Conservation (phyloP, 2,888 invertebrate species). For the Caenorhabditis virilis region DNA sequence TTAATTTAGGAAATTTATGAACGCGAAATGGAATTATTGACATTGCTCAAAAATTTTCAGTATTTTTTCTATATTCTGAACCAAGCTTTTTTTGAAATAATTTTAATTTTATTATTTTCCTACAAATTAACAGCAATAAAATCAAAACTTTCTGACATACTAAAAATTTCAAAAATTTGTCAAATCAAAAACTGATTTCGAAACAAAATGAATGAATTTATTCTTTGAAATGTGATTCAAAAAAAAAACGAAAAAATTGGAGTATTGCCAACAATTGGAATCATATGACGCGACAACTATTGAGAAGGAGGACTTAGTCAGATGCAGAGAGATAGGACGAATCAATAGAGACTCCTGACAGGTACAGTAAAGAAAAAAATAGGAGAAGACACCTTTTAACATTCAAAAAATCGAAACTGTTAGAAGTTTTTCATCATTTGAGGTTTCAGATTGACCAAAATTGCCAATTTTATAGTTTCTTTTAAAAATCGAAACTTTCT, state of each 20-base stretch:
- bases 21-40: no score
- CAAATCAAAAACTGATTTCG: no score
- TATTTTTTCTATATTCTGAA: background rate
- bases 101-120: background rate
- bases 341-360: no score
- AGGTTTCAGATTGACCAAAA: no score
- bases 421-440: no score
- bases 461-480: no score
- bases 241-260: background rate
- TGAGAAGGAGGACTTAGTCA: background rate
- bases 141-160: background rate
- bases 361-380: no score
- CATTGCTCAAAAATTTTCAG: background rate
- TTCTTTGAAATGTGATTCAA: background rate
- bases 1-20: background rate
- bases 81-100: background rate
- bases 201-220: background rate
- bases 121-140: background rate
- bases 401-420: no score
- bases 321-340: background rate
- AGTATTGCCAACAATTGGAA: background rate
- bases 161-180: no score
- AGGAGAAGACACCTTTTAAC: no score
- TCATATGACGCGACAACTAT: background rate
- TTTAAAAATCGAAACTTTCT: no score